Conservation (phyloP, 2,888 invertebrate species). For the Monoplex corrugatus region DNA sequence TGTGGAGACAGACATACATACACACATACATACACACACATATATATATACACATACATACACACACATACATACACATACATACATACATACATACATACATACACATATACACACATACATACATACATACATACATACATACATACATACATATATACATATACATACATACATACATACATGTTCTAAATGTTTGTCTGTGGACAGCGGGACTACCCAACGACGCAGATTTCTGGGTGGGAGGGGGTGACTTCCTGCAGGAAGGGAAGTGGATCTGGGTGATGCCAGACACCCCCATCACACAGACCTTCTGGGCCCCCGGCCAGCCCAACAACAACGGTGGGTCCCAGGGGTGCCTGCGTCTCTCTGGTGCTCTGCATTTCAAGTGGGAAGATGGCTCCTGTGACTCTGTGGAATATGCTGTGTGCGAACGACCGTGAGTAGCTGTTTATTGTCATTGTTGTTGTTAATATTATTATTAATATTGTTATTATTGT, state of each 20-base stretch:
- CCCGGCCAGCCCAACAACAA: constrained; percentile 43
- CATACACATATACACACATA: too few species aligned
- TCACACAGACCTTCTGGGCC: constrained; percentile 32
- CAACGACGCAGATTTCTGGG: constrained; percentile 43
- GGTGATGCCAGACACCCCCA: constrained; percentile 35
- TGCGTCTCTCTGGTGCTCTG: constrained; percentile 38
- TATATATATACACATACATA: too few species aligned
- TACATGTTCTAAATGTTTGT: too few species aligned
- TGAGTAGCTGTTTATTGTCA: background rate
- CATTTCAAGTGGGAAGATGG: constrained; percentile 46
- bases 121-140: too few species aligned
- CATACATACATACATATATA: too few species aligned
- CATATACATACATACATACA: too few species aligned
- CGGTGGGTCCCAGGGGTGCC: constrained; percentile 46
- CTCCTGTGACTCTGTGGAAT: constrained; percentile 40
- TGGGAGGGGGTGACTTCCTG: constrained; percentile 44
- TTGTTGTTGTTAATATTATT: background rate
- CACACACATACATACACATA: too few species aligned
- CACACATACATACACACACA: too few species aligned
- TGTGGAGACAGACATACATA: too few species aligned
- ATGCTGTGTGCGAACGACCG: constrained; percentile 44
- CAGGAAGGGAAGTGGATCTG: constrained; percentile 38
- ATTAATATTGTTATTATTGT: background rate
- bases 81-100: too few species aligned
- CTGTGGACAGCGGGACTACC: constrained; percentile 38